Base-by-base conservation (phyloP, 2,113 vertebrate genomes). In the Dryoscopus gambensis region DNA sequence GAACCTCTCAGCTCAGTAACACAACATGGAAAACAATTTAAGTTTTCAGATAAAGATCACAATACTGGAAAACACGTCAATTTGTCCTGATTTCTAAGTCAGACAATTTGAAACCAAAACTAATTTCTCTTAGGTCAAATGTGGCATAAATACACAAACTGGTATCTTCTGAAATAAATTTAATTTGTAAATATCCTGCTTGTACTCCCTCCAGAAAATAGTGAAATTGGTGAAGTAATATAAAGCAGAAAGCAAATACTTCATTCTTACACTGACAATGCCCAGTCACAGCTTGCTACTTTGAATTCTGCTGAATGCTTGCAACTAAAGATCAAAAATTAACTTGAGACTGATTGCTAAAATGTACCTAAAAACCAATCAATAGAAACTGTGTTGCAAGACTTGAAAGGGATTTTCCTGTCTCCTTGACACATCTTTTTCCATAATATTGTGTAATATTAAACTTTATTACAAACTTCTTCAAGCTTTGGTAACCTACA, bases 281-380 rank as follows among this genome's bases (percentile, higher is more conserved):
- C 46, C 33, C 47, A 85, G 44, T 14, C 52, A 89, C 25, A 57
- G 30, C 23, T 47, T 78, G n/a, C 40, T 80, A 47, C 60, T 80
- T 93, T 93, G 25, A 94, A 56, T 60, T 49, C 39, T 67, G 86
- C 60, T 53, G 59, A 90, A 84, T 6, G 7, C 47, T 22, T 15
- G 68, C 40, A 94, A 84, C 71, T 42, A 59, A 93, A 78, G 44
- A 84, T 67, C 75, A 88, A 39, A 96, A 88, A 70, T 81, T 74
- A 95, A 96, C 93, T 86, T 71, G 56, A 78, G 52, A 90, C 87
- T 17, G 30, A 90, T 23, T 77, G 78, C 27, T 94, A 59, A 91
- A 90, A 65, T 2, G 25, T 57, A 92, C 15, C 47, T 44, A 52
- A 15, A 83, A 88, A 67, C 35, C 13, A 68, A 94, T 90, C 88